These are phyloP conservation scores for Scaptomyza graminum DNA, from an alignment of 1,140 invertebrate genomes.

Conservation along the genomic window DNA sequence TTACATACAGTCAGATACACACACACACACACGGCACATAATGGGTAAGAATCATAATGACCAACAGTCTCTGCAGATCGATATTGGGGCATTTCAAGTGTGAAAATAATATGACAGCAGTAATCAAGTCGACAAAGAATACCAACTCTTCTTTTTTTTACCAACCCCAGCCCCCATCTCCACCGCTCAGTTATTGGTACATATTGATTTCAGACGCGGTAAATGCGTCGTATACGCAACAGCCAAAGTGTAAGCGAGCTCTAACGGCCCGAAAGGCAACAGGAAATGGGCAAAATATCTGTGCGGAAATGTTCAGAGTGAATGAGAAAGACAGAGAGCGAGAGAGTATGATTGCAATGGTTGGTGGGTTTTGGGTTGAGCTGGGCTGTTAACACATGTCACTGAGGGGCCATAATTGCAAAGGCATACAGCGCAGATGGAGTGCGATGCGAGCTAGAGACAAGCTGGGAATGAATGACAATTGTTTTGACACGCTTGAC, in stretches of 20 bases:
- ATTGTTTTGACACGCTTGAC: constrained; percentile 72
- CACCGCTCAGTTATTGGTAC: not conserved
- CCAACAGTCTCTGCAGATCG: constrained; percentile 51
- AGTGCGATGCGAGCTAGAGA: constrained; percentile 23
- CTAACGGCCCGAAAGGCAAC: constrained; percentile 43
- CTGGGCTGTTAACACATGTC: constrained; percentile 71
- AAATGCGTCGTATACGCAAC: constrained; percentile 49
- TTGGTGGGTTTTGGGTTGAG: not conserved
- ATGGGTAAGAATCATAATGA: constrained; percentile 64
- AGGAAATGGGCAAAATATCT: constrained; percentile 75
- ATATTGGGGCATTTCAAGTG: constrained; percentile 67
- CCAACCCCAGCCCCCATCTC: no score
- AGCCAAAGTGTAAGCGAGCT: constrained; percentile 15
- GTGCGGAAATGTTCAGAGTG: constrained; percentile 59
- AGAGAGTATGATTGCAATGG: constrained; percentile 26
- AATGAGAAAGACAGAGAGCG: no score
- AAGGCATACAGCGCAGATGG: constrained; percentile 30
- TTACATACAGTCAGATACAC: constrained; percentile 14
- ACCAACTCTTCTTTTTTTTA: not conserved
- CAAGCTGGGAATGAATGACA: constrained; percentile 65
- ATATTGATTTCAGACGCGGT: constrained; percentile 69
- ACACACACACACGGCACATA: constrained; percentile 30
- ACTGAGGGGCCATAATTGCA: constrained; percentile 66
- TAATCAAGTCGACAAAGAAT: constrained; percentile 63
- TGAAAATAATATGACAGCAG: constrained; percentile 79